phyloP scores from a whole-genome alignment of 2,797 vertebrate species.

The Lacerta bilineata region DNA sequence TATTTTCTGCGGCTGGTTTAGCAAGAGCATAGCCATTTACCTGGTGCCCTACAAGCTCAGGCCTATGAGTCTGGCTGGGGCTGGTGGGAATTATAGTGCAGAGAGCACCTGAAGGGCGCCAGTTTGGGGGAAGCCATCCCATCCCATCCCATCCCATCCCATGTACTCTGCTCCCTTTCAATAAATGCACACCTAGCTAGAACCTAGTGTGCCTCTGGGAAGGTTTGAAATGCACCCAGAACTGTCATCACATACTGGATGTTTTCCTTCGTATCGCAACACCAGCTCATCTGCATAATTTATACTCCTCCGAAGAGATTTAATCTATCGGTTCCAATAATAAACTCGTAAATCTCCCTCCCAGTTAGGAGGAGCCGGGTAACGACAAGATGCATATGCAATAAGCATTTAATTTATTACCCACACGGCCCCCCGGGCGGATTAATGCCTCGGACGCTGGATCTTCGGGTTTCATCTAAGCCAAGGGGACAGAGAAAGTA shows the following conservation, averaged over 20 bases:
- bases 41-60: no score
- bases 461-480: background rate
- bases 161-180: background rate
- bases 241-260: background rate
- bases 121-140: no score
- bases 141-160: background rate
- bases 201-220: background rate
- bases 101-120: no score
- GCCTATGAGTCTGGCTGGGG: no score
- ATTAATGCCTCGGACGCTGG: background rate
- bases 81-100: no score
- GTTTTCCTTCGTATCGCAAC: constrained; percentile 31
- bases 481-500: background rate
- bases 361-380: constrained; percentile 29
- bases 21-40: background rate
- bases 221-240: background rate
- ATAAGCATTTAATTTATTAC: constrained; percentile 45
- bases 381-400: constrained; percentile 25
- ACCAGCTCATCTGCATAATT: constrained; percentile 57
- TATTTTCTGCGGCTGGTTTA: background rate
- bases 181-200: background rate
- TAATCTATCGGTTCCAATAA: constrained; percentile 57
- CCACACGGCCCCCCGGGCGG: background rate
- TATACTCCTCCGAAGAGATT: constrained; percentile 43
- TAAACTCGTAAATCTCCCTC: constrained; percentile 50